Evolutionary conservation across 2,888 invertebrate genomes (phyloP).

Genomic region (Acleris cristana): DNA sequence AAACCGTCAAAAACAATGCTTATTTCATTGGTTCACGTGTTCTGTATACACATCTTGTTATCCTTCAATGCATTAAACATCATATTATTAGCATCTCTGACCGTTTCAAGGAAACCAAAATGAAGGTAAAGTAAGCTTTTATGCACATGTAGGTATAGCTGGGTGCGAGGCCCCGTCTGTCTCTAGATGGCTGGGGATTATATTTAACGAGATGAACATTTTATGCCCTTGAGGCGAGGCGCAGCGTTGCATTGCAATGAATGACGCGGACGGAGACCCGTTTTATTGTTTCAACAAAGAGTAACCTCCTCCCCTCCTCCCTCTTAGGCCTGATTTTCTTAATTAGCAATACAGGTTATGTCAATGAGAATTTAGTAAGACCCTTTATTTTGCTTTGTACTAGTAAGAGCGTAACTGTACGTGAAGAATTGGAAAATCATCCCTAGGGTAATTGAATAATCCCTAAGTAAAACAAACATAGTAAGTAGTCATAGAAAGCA

Average conservation of each 20-base stretch:
- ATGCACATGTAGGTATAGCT: slow-evolving; percentile 2
- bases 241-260: slow-evolving; percentile 44
- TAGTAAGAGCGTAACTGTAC: no score
- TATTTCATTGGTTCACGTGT: slow-evolving; percentile 1
- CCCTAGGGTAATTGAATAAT: no score
- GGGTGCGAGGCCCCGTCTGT: not conserved
- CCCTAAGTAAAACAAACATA: not conserved
- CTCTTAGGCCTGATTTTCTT: no score
- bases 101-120: slow-evolving; percentile 13
- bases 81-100: slow-evolving; percentile 10
- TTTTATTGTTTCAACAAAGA: not conserved
- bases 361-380: no score
- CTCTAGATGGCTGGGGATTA: slow-evolving; percentile 5
- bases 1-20: not conserved
- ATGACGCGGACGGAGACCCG: slow-evolving; percentile 42
- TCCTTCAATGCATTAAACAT: not conserved
- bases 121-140: slow-evolving; percentile 2
- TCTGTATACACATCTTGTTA: slow-evolving; percentile 9
- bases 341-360: no score
- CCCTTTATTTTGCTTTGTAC: no score
- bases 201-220: slow-evolving; percentile 46
- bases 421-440: no score
- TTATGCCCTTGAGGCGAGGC: slow-evolving; percentile 55
- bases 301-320: not conserved
- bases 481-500: slow-evolving; percentile 25